Evolutionary conservation across 1,140 invertebrate genomes (phyloP).

Genomic region (Drosophila sechellia): DNA sequence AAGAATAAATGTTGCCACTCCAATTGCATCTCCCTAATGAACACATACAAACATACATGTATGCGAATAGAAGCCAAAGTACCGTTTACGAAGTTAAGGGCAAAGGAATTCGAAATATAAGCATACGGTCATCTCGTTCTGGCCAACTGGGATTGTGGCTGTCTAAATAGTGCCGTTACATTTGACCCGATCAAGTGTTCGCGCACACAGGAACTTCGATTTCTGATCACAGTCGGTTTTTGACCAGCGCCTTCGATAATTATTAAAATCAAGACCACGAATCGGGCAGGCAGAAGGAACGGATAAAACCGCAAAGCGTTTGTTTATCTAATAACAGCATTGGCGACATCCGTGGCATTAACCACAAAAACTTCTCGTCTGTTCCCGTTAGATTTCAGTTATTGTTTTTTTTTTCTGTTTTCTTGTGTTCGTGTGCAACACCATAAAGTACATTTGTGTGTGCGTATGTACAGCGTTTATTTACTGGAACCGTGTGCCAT

Average conservation of each 20-base stretch:
- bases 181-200: background rate
- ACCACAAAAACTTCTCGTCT: background rate
- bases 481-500: constrained; percentile 1
- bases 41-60: no score
- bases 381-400: background rate
- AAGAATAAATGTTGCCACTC: background rate
- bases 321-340: constrained; percentile 3
- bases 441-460: background rate
- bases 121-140: background rate
- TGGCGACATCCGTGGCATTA: constrained; percentile 7
- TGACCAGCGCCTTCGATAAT: background rate
- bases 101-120: background rate
- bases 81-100: background rate
- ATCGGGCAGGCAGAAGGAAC: background rate
- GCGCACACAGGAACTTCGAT: background rate
- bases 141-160: no score
- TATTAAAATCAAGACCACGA: background rate
- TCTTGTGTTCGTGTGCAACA: constrained; percentile 1
- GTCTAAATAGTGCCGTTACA: background rate
- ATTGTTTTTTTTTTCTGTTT: background rate
- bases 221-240: background rate
- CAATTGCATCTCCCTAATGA: background rate
- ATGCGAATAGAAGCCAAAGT: background rate
- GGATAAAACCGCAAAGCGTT: constrained; percentile 3
- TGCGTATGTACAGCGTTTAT: background rate